phyloP scores from a whole-genome alignment of 1,140 invertebrate genomes.

The Drosophila neocordata region DNA sequence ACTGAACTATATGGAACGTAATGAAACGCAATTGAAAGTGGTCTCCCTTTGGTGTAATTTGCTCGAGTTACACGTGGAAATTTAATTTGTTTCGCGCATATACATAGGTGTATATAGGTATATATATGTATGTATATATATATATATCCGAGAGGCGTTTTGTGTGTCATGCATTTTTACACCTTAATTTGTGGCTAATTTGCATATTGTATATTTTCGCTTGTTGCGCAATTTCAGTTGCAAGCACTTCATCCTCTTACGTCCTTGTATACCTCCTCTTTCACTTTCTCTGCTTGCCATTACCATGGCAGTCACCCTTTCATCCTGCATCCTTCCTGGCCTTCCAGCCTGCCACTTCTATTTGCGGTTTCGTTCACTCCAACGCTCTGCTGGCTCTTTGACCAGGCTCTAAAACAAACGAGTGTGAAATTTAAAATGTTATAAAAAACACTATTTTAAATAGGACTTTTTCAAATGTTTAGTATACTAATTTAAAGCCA shows the following conservation, averaged over 20 bases:
- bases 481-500: neutral
- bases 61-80: conserved; percentile 46
- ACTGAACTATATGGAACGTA: conserved; percentile 5
- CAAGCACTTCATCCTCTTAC: conserved; percentile 26
- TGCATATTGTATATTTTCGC: conserved; percentile 74
- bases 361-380: conserved; percentile 20
- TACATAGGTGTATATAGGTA: conserved; percentile 2
- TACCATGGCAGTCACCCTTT: conserved; percentile 10
- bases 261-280: conserved; percentile 23
- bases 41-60: conserved; percentile 49
- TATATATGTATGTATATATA: conserved; percentile 27
- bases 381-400: conserved; percentile 3
- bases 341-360: neutral
- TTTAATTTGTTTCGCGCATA: conserved; percentile 71
- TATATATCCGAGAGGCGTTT: conserved; percentile 68
- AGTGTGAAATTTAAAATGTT: conserved; percentile 21
- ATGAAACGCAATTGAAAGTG: conserved; percentile 12
- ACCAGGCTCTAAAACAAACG: conserved; percentile 14
- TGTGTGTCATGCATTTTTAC: conserved; percentile 79
- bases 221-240: conserved; percentile 69
- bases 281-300: neutral
- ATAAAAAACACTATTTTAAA: conserved; percentile 8
- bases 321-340: neutral
- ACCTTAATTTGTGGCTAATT: conserved; percentile 79
- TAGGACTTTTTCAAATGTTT: neutral